phyloP scores from a whole-genome alignment of 1,140 invertebrate species.

The Brachystomella parvula region DNA sequence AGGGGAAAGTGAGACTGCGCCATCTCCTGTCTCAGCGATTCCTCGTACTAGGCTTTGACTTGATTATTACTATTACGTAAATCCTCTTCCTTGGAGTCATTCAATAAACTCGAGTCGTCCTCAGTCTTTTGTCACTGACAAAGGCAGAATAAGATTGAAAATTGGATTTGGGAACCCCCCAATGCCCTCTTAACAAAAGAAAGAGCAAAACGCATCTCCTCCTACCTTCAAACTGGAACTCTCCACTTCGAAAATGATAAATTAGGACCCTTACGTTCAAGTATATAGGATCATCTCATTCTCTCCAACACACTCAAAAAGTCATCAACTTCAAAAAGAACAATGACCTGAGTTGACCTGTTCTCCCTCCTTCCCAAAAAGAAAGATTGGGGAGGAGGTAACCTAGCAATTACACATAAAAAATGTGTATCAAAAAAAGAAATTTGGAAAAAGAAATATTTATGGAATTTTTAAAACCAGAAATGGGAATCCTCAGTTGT shows the following conservation, averaged over 20 bases:
- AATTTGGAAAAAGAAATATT: no score
- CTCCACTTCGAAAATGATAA: conserved; percentile 4
- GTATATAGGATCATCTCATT: background rate
- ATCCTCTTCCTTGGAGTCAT: background rate
- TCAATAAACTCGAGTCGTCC: background rate
- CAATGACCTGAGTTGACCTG: background rate
- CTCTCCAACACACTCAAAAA: background rate
- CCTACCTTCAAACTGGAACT: background rate
- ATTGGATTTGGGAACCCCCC: background rate
- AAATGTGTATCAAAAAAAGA: no score
- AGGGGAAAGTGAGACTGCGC: no score
- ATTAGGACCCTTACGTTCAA: background rate
- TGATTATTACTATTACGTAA: conserved; percentile 10
- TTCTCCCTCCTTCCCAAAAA: no score
- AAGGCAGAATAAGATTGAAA: conserved; percentile 5
- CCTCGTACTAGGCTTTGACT: background rate
- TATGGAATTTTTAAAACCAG: no score
- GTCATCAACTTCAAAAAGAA: background rate
- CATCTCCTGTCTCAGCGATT: no score
- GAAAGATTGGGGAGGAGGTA: background rate
- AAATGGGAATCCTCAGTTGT: no score
- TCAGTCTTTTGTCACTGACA: background rate
- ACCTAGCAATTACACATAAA: no score
- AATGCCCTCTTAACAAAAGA: background rate
- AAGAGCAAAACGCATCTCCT: background rate